These are phyloP conservation scores for Ageneiosus marmoratus DNA, from an alignment of 2,113 vertebrate species.

Conservation along the genomic window DNA sequence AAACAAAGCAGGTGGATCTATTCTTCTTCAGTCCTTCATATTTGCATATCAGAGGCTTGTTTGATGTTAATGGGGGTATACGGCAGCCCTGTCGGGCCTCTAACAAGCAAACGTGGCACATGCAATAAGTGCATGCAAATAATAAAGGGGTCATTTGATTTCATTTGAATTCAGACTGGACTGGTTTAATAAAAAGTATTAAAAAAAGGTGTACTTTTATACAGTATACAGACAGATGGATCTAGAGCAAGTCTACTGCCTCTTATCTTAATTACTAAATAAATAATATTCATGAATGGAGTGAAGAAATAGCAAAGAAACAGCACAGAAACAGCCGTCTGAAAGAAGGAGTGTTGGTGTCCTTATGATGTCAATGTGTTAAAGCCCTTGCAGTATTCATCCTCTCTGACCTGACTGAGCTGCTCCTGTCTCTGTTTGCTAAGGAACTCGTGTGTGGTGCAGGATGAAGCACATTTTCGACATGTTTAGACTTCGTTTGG, in stretches of 20 bases:
- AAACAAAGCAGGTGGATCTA: slow-evolving; percentile 79
- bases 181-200: slow-evolving; percentile 70
- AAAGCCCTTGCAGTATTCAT: slow-evolving; percentile 65
- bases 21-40: slow-evolving; percentile 74
- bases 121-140: slow-evolving; percentile 82
- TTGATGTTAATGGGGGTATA: slow-evolving; percentile 78
- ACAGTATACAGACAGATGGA: slow-evolving; percentile 49
- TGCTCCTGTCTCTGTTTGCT: slow-evolving; percentile 53
- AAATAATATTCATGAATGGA: slow-evolving; percentile 56
- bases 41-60: slow-evolving; percentile 83
- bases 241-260: slow-evolving; percentile 38
- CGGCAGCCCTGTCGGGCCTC: slow-evolving; percentile 58
- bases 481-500: no score
- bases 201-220: slow-evolving; percentile 65
- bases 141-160: slow-evolving; percentile 78
- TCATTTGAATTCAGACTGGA: slow-evolving; percentile 76
- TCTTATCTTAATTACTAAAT: slow-evolving; percentile 56
- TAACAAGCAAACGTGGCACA: slow-evolving; percentile 78
- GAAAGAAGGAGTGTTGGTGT: slow-evolving; percentile 40
- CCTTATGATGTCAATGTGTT: slow-evolving; percentile 58
- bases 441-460: neutral
- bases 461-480: neutral
- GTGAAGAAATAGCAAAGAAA: slow-evolving; percentile 2
- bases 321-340: slow-evolving; percentile 40
- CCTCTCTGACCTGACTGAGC: slow-evolving; percentile 68